phyloP scores from a whole-genome alignment of 2,113 vertebrate species.

The Neotragus pygmaeus region DNA sequence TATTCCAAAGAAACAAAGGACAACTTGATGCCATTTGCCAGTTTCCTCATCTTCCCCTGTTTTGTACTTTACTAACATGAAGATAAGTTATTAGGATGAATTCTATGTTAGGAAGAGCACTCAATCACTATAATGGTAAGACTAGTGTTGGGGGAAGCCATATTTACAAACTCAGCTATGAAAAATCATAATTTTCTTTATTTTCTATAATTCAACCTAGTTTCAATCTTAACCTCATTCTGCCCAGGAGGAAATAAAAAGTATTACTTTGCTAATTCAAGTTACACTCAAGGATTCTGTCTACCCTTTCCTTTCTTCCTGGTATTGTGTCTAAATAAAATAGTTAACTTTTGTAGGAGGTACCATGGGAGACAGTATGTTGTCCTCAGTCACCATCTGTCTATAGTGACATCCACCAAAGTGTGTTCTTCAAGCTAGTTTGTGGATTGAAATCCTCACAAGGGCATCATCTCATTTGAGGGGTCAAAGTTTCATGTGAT shows the following conservation, averaged over 20 bases:
- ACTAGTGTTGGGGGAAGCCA: neutral
- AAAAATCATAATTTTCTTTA: neutral
- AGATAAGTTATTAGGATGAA: neutral
- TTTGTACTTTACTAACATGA: neutral
- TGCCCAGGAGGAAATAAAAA: neutral
- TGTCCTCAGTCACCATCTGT: neutral
- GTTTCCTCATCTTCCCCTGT: neutral
- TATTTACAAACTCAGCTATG: neutral
- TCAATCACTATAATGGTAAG: neutral
- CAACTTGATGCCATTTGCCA: neutral
- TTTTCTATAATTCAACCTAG: neutral
- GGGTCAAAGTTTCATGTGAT: neutral
- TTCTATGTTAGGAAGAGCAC: neutral
- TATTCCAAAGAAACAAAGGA: neutral
- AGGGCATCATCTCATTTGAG: neutral
- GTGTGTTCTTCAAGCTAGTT: neutral
- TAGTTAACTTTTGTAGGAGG: neutral
- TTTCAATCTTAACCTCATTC: neutral
- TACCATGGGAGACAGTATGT: neutral
- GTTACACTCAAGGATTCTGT: neutral
- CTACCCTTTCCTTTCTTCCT: neutral
- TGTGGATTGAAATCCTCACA: neutral
- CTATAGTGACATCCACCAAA: neutral
- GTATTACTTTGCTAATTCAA: neutral
- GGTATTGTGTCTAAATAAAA: neutral